Conservation (phyloP, 2,797 vertebrate species). For the Tenualosa thibaudeaui region DNA sequence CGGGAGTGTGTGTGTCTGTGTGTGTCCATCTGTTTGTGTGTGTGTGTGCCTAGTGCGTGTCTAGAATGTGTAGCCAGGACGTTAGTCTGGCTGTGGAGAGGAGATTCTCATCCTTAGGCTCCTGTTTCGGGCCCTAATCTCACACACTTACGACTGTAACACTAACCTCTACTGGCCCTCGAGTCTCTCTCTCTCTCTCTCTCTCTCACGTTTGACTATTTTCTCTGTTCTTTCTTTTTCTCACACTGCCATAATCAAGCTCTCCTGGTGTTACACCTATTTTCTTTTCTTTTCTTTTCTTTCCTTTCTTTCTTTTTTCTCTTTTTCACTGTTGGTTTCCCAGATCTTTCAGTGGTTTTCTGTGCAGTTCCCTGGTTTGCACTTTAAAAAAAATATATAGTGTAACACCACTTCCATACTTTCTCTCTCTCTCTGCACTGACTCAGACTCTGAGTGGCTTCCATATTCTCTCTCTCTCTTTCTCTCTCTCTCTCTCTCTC, state of each 20-base stretch:
- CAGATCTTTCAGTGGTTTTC: not conserved
- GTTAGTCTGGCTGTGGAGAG: slow-evolving; percentile 69
- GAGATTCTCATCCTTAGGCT: slow-evolving; percentile 55
- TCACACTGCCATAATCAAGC: not conserved
- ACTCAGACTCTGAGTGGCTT: not conserved
- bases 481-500: slow-evolving; percentile 31
- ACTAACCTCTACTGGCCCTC: not conserved
- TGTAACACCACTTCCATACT: not conserved
- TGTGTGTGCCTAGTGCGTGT: not conserved
- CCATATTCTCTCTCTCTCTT: slow-evolving; percentile 14
- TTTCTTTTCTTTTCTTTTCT: slow-evolving; percentile 33
- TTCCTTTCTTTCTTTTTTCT: slow-evolving; percentile 32
- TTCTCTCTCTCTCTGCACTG: not conserved
- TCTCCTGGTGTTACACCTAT: not conserved
- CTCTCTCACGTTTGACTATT: not conserved
- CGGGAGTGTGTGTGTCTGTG: slow-evolving; percentile 30
- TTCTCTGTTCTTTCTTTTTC: slow-evolving; percentile 11
- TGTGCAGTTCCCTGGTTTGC: not conserved
- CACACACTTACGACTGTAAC: slow-evolving; percentile 18
- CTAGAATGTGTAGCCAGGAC: slow-evolving; percentile 51
- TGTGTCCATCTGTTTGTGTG: slow-evolving; percentile 22
- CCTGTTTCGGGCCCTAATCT: slow-evolving; percentile 24
- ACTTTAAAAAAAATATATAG: not conserved
- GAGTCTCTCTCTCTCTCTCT: not conserved
- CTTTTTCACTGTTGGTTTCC: slow-evolving; percentile 19